phyloP scores from a whole-genome alignment of 2,797 vertebrate species.

The Macroramphosus scolopax region DNA sequence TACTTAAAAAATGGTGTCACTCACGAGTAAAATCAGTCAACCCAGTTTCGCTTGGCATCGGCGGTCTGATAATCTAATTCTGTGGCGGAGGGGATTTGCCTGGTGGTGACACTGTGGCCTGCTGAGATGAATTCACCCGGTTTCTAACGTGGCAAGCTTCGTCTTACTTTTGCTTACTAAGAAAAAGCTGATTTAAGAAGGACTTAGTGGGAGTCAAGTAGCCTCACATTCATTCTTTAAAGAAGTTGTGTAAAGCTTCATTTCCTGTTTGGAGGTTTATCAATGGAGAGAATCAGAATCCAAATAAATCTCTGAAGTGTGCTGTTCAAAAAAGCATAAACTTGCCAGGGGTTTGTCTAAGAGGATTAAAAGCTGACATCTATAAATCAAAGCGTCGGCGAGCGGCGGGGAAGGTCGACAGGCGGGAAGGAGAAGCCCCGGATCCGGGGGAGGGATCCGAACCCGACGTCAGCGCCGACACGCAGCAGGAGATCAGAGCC shows the following conservation, averaged over 20 bases:
- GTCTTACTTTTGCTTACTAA: neutral
- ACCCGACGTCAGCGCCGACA: neutral
- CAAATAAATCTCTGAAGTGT: too few species aligned
- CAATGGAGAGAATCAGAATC: neutral
- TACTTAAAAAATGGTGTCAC: slow-evolving; percentile 61
- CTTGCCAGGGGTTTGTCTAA: slow-evolving; percentile 1
- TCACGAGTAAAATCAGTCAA: slow-evolving; percentile 63
- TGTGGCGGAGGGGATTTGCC: slow-evolving; percentile 33
- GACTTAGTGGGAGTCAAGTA: too few species aligned
- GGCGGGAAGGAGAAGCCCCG: slow-evolving; percentile 14
- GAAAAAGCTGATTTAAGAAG: neutral
- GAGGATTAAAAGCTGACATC: slow-evolving; percentile 25
- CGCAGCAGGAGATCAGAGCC: slow-evolving; percentile 35
- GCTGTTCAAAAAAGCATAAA: too few species aligned
- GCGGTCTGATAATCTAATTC: slow-evolving; percentile 48
- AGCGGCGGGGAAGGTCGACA: slow-evolving; percentile 19
- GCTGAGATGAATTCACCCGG: slow-evolving; percentile 12
- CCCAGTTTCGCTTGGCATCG: slow-evolving; percentile 59
- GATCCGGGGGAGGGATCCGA: slow-evolving; percentile 15
- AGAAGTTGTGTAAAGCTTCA: too few species aligned
- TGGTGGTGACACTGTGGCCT: slow-evolving; percentile 21
- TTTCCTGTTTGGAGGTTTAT: too few species aligned
- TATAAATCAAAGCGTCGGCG: slow-evolving; percentile 8
- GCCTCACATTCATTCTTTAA: too few species aligned
- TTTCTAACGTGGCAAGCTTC: slow-evolving; percentile 2